These are phyloP conservation scores for Erythrocercus mccallii DNA, from an alignment of 2,113 vertebrate species.

Conservation along the genomic window DNA sequence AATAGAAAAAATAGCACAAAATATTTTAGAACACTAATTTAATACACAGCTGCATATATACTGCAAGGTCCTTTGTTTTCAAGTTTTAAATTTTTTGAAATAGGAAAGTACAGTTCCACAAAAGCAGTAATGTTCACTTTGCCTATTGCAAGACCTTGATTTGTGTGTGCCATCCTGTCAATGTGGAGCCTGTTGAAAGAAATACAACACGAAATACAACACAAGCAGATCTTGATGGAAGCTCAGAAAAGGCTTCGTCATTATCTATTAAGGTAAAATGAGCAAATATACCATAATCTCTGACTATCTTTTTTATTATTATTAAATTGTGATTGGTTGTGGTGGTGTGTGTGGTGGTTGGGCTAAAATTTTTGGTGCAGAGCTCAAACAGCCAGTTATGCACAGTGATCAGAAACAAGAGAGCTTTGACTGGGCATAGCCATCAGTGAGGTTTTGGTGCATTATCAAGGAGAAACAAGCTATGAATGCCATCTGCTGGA, in stretches of 20 bases:
- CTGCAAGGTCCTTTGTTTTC: neutral
- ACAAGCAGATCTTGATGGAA: neutral
- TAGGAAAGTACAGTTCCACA: neutral
- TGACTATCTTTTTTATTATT: neutral
- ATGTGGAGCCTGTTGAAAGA: neutral
- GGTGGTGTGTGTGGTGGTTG: too few species aligned
- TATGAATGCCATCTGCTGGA: conserved; percentile 57
- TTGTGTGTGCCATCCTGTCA: neutral
- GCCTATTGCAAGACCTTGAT: neutral
- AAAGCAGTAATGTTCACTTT: neutral
- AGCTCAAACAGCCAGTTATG: neutral
- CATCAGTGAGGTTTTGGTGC: neutral
- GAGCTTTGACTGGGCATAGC: neutral
- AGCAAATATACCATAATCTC: neutral
- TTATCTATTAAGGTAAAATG: neutral
- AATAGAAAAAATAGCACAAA: neutral
- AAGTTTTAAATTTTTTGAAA: neutral
- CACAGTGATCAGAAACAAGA: neutral
- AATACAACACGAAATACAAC: neutral
- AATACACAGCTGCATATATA: neutral
- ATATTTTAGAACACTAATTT: neutral
- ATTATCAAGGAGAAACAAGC: neutral
- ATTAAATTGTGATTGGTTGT: neutral
- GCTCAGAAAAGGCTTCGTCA: neutral
- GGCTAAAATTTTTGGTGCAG: neutral